Percentiles rank a stretch among this genome's conserved stretches.
Conservation (phyloP, 2,888 invertebrate species). For the Pinctada fucata region DNA sequence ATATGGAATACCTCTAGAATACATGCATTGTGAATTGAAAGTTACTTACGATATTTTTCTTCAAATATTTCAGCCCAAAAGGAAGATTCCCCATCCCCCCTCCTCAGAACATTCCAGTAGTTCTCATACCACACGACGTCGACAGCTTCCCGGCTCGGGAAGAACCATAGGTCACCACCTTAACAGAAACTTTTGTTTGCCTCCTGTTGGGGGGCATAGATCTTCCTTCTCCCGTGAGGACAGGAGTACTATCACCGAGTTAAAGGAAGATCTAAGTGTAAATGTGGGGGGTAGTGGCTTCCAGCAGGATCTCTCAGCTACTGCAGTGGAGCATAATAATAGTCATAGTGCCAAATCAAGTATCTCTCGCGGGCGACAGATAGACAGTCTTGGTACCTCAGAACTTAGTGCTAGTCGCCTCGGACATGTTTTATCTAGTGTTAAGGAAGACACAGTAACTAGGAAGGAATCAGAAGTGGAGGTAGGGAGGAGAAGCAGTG, state of each 20-base stretch:
- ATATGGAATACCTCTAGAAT: no score
- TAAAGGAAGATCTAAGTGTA: conserved; percentile 42
- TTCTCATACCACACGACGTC: conserved; percentile 55
- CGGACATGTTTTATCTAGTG: conserved; percentile 54
- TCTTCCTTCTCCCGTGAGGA: conserved; percentile 43
- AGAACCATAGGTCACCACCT: conserved; percentile 60
- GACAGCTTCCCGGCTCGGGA: conserved; percentile 59
- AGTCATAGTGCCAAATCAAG: conserved; percentile 39
- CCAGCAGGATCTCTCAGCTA: conserved; percentile 13
- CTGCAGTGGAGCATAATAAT: conserved; percentile 23
- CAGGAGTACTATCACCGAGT: conserved; percentile 38
- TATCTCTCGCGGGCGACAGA: conserved; percentile 11
- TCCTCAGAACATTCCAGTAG: conserved; percentile 61
- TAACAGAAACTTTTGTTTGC: conserved; percentile 72
- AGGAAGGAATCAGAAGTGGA: conserved; percentile 42
- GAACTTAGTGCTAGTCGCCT: conserved; percentile 35
- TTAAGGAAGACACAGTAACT: conserved; percentile 49
- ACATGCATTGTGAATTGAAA: no score
- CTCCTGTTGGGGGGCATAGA: conserved; percentile 68
- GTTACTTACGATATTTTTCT: no score
- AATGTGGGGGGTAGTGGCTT: conserved; percentile 42
- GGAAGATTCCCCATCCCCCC: conserved; percentile 59
- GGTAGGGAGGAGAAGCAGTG: conserved; percentile 32
- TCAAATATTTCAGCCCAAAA: conserved; percentile 52
- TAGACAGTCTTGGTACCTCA: conserved; percentile 19